Conservation (phyloP, 2,888 invertebrate genomes). For the Neoscelio sp. region DNA sequence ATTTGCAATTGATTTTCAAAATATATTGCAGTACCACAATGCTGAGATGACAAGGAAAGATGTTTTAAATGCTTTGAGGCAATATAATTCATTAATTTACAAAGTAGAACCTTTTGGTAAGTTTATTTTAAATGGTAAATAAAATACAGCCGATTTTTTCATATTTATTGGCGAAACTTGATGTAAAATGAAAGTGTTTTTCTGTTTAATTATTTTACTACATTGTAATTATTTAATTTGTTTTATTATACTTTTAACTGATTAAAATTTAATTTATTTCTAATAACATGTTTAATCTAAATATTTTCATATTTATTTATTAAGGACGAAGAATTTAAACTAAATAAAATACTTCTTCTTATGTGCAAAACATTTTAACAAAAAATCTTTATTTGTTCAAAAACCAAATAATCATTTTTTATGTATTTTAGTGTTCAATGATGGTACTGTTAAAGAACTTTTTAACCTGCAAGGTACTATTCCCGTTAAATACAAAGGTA, state of each 20-base stretch:
- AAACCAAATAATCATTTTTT: neutral
- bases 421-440: constrained; percentile 90
- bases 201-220: too few relatives aligned
- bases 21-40: constrained; percentile 87
- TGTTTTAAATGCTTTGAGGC: constrained; percentile 86
- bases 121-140: constrained; percentile 72
- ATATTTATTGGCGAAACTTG: too few relatives aligned
- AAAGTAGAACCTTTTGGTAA: constrained; percentile 89
- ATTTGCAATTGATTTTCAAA: constrained; percentile 2
- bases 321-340: too few relatives aligned
- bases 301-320: constrained; percentile 1
- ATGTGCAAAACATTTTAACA: too few relatives aligned
- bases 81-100: constrained; percentile 87
- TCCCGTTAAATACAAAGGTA: constrained; percentile 95
- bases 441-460: constrained; percentile 92
- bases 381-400: too few relatives aligned
- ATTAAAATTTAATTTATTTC: neutral
- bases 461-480: constrained; percentile 95
- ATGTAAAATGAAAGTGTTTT: too few relatives aligned
- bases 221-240: too few relatives aligned
- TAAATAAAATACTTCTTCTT: too few relatives aligned
- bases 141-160: neutral
- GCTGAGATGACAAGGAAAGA: constrained; percentile 88
- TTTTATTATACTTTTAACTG: too few relatives aligned
- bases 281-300: neutral